Conservation (phyloP, 2,797 vertebrate genomes). For the Borostomias antarcticus region DNA sequence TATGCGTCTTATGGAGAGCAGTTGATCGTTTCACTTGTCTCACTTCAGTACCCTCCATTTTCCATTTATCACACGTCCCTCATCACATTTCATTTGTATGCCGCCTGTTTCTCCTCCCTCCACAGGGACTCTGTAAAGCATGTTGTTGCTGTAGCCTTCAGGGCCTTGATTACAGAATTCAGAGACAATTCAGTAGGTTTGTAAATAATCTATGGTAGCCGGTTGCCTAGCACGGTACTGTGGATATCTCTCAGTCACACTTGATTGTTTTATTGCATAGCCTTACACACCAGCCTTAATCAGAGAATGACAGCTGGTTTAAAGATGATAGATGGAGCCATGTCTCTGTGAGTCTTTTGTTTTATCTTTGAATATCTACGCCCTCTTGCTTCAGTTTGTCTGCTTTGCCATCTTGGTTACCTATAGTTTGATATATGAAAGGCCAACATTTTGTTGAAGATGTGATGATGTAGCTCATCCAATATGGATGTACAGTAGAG, state of each 20-base stretch:
- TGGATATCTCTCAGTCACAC: not conserved
- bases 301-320: not conserved
- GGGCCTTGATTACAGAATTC: too few species aligned
- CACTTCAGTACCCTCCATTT: constrained; percentile 42
- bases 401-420: not conserved
- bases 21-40: constrained; percentile 60
- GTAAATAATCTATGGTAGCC: not conserved
- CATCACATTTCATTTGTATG: constrained; percentile 44
- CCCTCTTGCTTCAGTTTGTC: not conserved
- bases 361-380: not conserved
- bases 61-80: constrained; percentile 55
- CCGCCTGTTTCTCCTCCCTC: constrained; percentile 50
- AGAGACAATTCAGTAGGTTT: not conserved
- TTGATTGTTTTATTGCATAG: not conserved
- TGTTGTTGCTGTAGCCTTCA: constrained; percentile 18
- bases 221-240: not conserved
- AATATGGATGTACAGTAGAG: not conserved
- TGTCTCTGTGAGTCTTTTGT: not conserved
- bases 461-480: not conserved
- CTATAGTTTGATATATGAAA: not conserved
- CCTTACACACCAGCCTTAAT: not conserved
- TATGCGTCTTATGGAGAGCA: constrained; percentile 61
- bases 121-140: not conserved
- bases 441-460: not conserved
- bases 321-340: not conserved